Evolutionary conservation across 2,113 vertebrate genomes (phyloP).

Genomic region (Eulemur rufifrons): DNA sequence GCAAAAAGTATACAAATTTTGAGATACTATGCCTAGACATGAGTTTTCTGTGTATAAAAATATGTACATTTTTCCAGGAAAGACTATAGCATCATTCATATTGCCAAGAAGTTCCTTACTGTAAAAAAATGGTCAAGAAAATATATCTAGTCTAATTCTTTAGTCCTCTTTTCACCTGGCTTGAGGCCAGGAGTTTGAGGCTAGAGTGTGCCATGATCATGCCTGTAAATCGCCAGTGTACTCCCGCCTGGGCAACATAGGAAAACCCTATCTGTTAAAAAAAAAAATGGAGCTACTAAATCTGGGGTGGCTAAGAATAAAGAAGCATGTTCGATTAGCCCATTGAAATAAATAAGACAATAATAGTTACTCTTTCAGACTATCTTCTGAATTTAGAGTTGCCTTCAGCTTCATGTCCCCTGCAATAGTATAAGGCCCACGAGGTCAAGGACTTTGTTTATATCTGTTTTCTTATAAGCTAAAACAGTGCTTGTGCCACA

Average conservation of each 20-base stretch:
- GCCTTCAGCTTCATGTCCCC: neutral
- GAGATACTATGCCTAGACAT: neutral
- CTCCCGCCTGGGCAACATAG: neutral
- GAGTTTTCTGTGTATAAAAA: neutral
- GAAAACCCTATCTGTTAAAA: neutral
- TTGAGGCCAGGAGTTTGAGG: neutral
- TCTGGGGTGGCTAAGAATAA: neutral
- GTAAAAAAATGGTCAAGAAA: neutral
- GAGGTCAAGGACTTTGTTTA: neutral
- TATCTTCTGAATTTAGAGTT: neutral
- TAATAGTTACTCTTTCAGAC: neutral
- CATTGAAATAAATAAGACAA: neutral
- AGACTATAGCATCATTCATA: neutral
- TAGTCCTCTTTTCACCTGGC: neutral
- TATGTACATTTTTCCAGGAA: neutral
- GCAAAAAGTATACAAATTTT: neutral
- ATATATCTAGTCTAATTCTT: neutral
- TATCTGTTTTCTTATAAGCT: neutral
- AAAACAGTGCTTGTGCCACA: neutral
- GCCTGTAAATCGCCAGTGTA: neutral
- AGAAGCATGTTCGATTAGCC: neutral
- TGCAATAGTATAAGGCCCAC: neutral
- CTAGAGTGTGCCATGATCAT: too few species aligned
- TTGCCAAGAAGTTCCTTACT: neutral
- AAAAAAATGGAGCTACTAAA: neutral